These are phyloP conservation scores for Sebastes kiyomatsui DNA, from an alignment of 2,797 vertebrate genomes.

Conservation along the genomic window DNA sequence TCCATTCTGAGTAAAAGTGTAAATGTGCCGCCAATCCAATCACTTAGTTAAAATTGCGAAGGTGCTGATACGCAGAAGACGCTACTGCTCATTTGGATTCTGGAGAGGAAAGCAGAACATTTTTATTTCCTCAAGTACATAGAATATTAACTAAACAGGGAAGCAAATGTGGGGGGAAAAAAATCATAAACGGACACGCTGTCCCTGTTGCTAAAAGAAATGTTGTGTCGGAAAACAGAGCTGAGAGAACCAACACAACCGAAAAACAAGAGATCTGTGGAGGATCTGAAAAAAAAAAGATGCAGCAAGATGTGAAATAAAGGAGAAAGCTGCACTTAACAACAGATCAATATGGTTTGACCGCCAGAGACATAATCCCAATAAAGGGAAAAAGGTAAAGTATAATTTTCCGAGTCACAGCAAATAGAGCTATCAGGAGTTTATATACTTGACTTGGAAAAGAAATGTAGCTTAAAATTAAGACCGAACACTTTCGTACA, in stretches of 20 bases:
- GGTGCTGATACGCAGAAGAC: constrained; percentile 16
- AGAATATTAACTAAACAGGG: constrained; percentile 4
- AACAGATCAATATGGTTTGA: constrained; percentile 44
- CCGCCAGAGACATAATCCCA: constrained; percentile 33
- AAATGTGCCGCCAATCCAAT: constrained; percentile 8
- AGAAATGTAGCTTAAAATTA: neutral
- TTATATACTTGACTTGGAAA: constrained; percentile 17
- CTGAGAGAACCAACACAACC: neutral
- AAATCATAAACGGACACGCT: neutral
- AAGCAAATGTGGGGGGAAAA: neutral
- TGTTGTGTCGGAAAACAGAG: neutral
- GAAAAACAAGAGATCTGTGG: neutral
- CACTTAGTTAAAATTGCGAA: constrained; percentile 19
- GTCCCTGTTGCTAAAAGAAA: neutral
- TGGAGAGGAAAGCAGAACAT: constrained; percentile 2
- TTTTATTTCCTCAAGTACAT: constrained; percentile 9
- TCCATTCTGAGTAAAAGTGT: constrained; percentile 1
- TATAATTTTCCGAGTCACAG: constrained; percentile 32
- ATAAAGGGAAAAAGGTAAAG: constrained; percentile 29
- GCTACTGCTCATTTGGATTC: neutral
- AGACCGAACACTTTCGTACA: neutral
- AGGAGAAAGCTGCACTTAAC: constrained; percentile 33
- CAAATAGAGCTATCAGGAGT: constrained; percentile 1
- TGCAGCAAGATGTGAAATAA: constrained; percentile 15
- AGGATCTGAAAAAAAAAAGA: neutral